Evolutionary conservation across 1,140 invertebrate genomes (phyloP).

Genomic region (Drosophila quadrilineata): DNA sequence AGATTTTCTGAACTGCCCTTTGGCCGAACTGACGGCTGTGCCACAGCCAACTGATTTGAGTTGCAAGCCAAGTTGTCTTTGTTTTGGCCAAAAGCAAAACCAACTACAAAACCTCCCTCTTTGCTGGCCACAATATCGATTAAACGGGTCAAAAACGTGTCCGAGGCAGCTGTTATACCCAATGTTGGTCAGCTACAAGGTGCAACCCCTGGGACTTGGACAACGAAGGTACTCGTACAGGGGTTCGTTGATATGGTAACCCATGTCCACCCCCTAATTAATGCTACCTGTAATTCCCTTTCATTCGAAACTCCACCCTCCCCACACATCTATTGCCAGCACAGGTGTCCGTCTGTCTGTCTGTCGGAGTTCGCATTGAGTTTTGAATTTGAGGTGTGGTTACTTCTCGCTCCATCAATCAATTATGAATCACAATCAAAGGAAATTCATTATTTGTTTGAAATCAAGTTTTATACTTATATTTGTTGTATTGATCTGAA

Average conservation of each 20-base stretch:
- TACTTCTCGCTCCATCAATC: not conserved
- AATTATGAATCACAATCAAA: not conserved
- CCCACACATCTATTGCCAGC: too few relatives aligned
- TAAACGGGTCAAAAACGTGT: constrained; percentile 39
- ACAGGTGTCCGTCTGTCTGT: constrained; percentile 12
- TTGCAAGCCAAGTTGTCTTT: constrained; percentile 13
- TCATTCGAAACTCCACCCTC: too few relatives aligned
- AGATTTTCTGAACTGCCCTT: not conserved
- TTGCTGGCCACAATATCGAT: constrained; percentile 40
- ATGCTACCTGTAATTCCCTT: not conserved
- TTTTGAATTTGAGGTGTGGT: not conserved
- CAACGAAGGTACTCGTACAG: too few relatives aligned
- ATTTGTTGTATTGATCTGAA: not conserved
- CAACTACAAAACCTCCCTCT: too few relatives aligned
- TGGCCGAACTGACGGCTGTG: constrained; percentile 32
- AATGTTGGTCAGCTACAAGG: constrained; percentile 65
- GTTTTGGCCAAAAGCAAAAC: constrained; percentile 30
- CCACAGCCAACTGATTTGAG: constrained; percentile 59
- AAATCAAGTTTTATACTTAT: constrained; percentile 2
- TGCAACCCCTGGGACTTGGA: constrained; percentile 47
- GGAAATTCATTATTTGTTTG: too few relatives aligned
- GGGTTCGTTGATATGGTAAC: constrained; percentile 60
- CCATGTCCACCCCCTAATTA: not conserved
- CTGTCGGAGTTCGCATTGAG: not conserved
- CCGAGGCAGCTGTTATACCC: constrained; percentile 39